phyloP scores from a whole-genome alignment of 1,140 invertebrate genomes.

The Sinella curviseta region DNA sequence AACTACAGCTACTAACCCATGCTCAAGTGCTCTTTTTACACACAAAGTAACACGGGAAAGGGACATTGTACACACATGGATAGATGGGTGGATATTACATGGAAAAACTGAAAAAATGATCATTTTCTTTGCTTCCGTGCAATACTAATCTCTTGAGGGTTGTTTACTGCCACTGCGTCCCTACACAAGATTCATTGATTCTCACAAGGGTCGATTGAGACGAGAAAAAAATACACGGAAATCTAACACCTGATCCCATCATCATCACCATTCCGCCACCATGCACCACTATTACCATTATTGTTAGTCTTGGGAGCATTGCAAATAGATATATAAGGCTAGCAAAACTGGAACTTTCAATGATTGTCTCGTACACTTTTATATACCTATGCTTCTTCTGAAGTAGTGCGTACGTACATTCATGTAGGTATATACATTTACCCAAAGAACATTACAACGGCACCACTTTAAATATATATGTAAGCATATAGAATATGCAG shows the following conservation, averaged over 20 bases:
- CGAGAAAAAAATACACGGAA: slow-evolving; percentile 20
- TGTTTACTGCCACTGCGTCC: slow-evolving; percentile 19
- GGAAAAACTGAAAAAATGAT: slow-evolving; percentile 1
- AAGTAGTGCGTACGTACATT: too few relatives aligned
- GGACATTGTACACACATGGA: too few relatives aligned
- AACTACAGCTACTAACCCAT: background rate
- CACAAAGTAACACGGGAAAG: too few relatives aligned
- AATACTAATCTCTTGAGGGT: slow-evolving; percentile 26
- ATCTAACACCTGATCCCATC: slow-evolving; percentile 24
- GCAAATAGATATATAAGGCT: background rate
- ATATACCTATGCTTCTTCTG: too few relatives aligned
- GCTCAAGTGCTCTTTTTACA: background rate
- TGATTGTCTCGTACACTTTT: background rate
- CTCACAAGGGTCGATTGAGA: slow-evolving; percentile 20
- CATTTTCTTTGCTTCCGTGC: background rate
- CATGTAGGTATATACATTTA: background rate
- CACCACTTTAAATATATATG: too few relatives aligned
- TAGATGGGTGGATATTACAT: too few relatives aligned
- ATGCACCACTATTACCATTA: too few relatives aligned
- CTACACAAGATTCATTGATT: slow-evolving; percentile 23
- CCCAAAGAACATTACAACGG: background rate
- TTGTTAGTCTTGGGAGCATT: background rate
- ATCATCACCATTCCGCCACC: background rate
- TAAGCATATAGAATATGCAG: too few relatives aligned
- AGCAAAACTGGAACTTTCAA: slow-evolving; percentile 6